Evolutionary conservation across 35 echinoderm and acorn worm species (phyloP).

Genomic region (Ophiothrix spiculata): DNA sequence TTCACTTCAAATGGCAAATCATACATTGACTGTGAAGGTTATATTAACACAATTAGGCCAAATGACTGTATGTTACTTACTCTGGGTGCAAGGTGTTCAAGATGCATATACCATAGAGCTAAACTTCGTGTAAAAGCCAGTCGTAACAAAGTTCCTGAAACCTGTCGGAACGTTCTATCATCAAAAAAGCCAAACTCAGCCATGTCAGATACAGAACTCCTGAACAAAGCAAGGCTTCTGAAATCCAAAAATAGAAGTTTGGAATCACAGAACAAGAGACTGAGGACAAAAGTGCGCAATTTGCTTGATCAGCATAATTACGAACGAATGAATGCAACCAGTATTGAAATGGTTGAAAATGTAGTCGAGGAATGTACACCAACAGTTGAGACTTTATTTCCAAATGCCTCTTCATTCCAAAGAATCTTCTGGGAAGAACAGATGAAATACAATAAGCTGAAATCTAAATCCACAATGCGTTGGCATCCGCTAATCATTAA

Average conservation of each 20-base stretch:
- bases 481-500: background rate
- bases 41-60: background rate
- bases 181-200: background rate
- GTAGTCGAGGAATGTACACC: background rate
- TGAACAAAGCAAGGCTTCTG: background rate
- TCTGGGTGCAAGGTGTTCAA: background rate
- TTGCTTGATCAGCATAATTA: background rate
- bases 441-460: background rate
- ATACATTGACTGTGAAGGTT: background rate
- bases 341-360: background rate
- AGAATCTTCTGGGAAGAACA: background rate
- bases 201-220: background rate
- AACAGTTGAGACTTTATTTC: background rate
- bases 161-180: background rate
- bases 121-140: background rate
- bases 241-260: background rate
- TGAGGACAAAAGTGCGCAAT: background rate
- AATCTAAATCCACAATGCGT: background rate
- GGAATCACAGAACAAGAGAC: background rate
- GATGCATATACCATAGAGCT: background rate
- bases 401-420: background rate
- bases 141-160: background rate
- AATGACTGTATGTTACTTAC: background rate
- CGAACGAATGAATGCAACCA: background rate
- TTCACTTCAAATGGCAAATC: background rate